Percentiles rank a stretch among this genome's conserved stretches.
These are phyloP conservation scores for Cyphomyrmex costatus DNA, from an alignment of 1,140 invertebrate genomes.

Conservation along the genomic window DNA sequence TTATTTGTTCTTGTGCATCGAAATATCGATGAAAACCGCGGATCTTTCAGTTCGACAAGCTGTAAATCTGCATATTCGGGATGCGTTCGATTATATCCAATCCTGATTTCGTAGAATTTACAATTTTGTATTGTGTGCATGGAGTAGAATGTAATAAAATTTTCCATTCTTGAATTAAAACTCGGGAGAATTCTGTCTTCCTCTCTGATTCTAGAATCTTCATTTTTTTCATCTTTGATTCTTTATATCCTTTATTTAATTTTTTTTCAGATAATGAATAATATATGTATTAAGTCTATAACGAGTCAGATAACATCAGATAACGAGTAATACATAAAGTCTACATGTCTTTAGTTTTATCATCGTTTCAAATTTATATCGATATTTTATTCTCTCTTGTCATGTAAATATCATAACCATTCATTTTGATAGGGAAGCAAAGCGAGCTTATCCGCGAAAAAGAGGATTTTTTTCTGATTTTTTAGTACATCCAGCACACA, in stretches of 20 bases:
- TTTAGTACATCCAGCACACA: neutral
- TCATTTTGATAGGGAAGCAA: neutral
- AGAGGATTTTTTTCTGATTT: constrained; percentile 16
- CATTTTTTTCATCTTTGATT: neutral
- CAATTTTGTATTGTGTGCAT: neutral
- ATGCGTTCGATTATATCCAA: neutral
- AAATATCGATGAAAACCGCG: neutral
- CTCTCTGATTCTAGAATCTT: neutral
- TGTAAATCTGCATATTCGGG: constrained; percentile 18
- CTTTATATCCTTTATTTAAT: neutral
- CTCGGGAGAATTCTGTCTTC: neutral
- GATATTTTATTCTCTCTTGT: neutral
- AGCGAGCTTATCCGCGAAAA: neutral
- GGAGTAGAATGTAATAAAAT: constrained; percentile 24
- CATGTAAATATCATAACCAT: neutral
- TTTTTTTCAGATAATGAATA: neutral
- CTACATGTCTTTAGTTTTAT: neutral
- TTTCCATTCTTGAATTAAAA: neutral
- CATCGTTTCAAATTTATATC: neutral
- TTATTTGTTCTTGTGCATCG: neutral
- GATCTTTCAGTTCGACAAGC: neutral
- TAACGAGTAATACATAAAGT: neutral
- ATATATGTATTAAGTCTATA: neutral
- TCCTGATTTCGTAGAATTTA: constrained; percentile 7
- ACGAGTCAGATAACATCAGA: neutral